Evolutionary conservation across 2,888 invertebrate species (phyloP), one percentile per base, ranked within the genome.

Genomic region (Tenthredo distinguenda): DNA sequence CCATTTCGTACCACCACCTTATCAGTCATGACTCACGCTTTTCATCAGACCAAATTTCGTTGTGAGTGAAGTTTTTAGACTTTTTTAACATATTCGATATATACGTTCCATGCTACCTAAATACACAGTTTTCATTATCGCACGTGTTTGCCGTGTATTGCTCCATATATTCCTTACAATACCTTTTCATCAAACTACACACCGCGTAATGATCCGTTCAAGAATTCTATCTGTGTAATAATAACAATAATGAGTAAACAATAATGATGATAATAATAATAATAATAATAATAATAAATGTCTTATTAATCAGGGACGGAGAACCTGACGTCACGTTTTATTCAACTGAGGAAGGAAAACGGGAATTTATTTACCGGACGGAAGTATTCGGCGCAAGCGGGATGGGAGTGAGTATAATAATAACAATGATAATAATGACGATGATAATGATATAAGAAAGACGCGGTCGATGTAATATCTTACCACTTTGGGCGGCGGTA

Each of bases 351-450:
- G 86, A 90, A 90, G 87, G 91, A 92, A 87, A 91, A 91, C 87
- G 90, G 91, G 87, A 91, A 90, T 87, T 88, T 92, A 86, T 91
- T 92, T 88, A 91, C 91, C 74, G 91, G 91, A 40, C 90, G 91
- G 86, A 92, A 91, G 89, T 91, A 91, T 87, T 91, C 91, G 43
- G 91, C 91, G 9, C 92, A 91, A 71, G 89, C 90, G 84, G 90
- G 90, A 47, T 89, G 89, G 90, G 90, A 90, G 90, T 89, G 86
- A 89, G 90, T 90, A 89, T 12, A 12, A 43, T 15, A 0, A 37
- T 37, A 18, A 34, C 5, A 18, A 72, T 34, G 7, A 43, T n/a
- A 2, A 40, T 21, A 7, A 72, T 74, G 7, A 50, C 1, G 18
- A n/a, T 18, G 2, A 21, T 40, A 7, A 40, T 40, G n/a, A 72